A percentile compares a stretch with the other conserved stretches of the same genome.
Conservation (phyloP, 2,888 invertebrate genomes). For the Fabriciana adippe region DNA sequence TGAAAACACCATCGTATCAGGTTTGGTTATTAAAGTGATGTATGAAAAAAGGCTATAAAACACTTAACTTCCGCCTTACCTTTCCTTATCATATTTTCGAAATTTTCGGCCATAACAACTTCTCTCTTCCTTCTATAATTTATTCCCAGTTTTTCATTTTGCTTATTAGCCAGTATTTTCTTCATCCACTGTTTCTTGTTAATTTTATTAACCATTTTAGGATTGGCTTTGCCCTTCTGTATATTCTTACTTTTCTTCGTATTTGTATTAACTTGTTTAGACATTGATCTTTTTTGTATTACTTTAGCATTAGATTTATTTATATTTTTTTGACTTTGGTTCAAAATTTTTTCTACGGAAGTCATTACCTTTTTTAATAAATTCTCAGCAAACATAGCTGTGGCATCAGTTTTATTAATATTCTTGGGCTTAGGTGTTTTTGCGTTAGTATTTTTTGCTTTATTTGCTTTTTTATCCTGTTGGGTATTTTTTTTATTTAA, state of each 20-base stretch:
- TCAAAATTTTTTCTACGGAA: constrained; percentile 50
- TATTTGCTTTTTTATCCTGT: constrained; percentile 43
- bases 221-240: constrained; percentile 39
- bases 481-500: constrained; percentile 35
- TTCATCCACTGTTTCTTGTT: constrained; percentile 37
- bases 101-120: neutral
- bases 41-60: no score
- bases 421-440: constrained; percentile 22
- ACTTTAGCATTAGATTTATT: constrained; percentile 35
- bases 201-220: constrained; percentile 17
- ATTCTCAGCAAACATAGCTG: constrained; percentile 44
- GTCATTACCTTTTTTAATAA: constrained; percentile 51
- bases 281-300: constrained; percentile 43
- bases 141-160: constrained; percentile 25
- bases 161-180: constrained; percentile 36
- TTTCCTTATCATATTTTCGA: neutral
- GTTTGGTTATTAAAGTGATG: no score
- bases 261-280: constrained; percentile 30
- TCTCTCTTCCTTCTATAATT: constrained; percentile 25
- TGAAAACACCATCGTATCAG: no score
- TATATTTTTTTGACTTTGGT: constrained; percentile 43
- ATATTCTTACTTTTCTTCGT: constrained; percentile 40
- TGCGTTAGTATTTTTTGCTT: constrained; percentile 33
- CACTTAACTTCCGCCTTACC: neutral
- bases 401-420: constrained; percentile 34